Evolutionary conservation across 2,113 vertebrate genomes (phyloP).

Genomic region (Sorex araneus): DNA sequence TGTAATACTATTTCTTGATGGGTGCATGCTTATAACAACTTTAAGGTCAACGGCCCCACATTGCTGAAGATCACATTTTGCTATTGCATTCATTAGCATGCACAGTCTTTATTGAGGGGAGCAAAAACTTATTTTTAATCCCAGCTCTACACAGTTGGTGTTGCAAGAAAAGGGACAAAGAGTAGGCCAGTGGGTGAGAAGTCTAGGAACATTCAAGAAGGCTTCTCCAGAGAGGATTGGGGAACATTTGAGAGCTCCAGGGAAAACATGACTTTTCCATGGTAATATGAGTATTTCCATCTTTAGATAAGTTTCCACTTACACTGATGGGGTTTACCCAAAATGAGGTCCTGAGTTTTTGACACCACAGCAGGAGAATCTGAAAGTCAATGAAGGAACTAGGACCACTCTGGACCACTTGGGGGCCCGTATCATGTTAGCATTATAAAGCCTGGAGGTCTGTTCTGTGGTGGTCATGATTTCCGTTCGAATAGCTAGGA

Average conservation of each 20-base stretch:
- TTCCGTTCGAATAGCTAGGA: not conserved
- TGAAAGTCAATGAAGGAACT: slow-evolving; percentile 10
- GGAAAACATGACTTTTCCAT: not conserved
- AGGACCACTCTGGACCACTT: not conserved
- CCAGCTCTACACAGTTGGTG: not conserved
- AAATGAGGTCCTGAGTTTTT: not conserved
- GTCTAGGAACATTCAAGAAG: not conserved
- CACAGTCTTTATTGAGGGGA: not conserved
- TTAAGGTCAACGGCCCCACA: slow-evolving; percentile 63
- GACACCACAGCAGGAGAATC: not conserved
- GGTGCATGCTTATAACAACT: slow-evolving; percentile 74
- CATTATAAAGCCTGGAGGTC: not conserved
- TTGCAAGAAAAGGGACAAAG: not conserved
- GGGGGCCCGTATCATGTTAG: not conserved
- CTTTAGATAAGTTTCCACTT: not conserved
- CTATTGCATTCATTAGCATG: not conserved
- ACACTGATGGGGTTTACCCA: not conserved
- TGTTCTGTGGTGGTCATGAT: not conserved
- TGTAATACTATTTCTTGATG: slow-evolving; percentile 71
- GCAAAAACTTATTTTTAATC: slow-evolving; percentile 25
- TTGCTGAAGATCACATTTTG: slow-evolving; percentile 46
- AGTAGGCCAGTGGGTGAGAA: not conserved
- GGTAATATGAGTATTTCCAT: not conserved
- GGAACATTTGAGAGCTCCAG: not conserved
- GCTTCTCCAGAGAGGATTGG: not conserved